Conservation (phyloP, 2,797 vertebrate genomes). For the Leuciscus waleckii region DNA sequence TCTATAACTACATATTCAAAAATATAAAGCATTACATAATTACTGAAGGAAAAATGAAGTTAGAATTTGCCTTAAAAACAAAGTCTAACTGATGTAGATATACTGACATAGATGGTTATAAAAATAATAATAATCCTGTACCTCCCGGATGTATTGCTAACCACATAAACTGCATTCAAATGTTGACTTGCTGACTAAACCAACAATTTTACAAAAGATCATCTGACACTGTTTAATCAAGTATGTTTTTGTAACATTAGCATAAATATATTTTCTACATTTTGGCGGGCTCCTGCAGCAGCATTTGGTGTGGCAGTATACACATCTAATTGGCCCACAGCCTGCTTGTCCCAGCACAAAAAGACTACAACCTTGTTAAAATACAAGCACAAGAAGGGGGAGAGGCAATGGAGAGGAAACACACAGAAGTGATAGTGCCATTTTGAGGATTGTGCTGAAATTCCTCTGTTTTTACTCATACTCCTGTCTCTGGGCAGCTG, state of each 20-base stretch:
- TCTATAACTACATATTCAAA: not conserved
- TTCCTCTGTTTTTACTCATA: not conserved
- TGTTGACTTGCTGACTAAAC: not conserved
- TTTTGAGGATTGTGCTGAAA: not conserved
- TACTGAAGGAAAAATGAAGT: not conserved
- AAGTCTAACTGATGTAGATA: not conserved
- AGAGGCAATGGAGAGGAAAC: slow-evolving; percentile 4
- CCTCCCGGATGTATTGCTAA: not conserved
- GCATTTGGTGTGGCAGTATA: not conserved
- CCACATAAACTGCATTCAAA: not conserved
- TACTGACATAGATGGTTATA: not conserved
- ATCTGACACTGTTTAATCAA: slow-evolving; percentile 26
- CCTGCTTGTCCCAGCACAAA: not conserved
- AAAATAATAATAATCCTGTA: not conserved
- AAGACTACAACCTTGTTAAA: not conserved
- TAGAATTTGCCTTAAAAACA: not conserved
- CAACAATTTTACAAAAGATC: slow-evolving; percentile 1
- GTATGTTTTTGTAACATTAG: slow-evolving; percentile 9
- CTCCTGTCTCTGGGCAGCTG: not conserved
- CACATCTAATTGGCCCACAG: slow-evolving; percentile 3
- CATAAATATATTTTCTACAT: not conserved
- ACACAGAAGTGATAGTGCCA: not conserved
- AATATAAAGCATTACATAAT: not conserved
- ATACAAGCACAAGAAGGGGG: not conserved
- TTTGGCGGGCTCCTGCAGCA: not conserved